These are phyloP conservation scores for Dynastes maya DNA, from an alignment of 2,888 invertebrate species.

Conservation along the genomic window DNA sequence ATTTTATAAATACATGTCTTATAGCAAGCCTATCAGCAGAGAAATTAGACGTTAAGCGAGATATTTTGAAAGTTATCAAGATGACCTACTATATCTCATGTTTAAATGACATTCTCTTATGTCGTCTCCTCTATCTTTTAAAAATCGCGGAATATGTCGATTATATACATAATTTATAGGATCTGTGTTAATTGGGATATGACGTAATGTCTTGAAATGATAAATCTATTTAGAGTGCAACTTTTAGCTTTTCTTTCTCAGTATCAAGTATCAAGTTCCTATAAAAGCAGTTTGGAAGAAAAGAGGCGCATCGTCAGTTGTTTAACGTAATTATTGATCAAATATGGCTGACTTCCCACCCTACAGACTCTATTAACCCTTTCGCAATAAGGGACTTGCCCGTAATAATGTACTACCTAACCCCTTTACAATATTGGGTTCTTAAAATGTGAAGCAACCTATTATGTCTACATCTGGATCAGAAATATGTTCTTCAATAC, in stretches of 20 bases:
- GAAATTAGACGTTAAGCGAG: background rate
- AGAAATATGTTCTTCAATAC: constrained; percentile 49
- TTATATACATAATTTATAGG: background rate
- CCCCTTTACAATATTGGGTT: constrained; percentile 67
- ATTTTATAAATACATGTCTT: background rate
- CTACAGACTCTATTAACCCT: constrained; percentile 70
- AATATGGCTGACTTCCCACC: constrained; percentile 71
- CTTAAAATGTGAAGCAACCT: constrained; percentile 66
- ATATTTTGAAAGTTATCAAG: constrained; percentile 6
- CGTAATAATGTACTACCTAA: constrained; percentile 69
- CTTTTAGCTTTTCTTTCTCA: no score
- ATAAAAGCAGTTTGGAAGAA: constrained; percentile 55
- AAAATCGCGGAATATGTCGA: background rate
- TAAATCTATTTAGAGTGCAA: no score
- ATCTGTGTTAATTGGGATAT: no score
- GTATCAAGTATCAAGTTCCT: no score
- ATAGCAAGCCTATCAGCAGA: background rate
- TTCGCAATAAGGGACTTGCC: constrained; percentile 69
- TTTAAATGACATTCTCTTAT: background rate
- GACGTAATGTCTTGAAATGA: no score
- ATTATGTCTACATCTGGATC: constrained; percentile 64
- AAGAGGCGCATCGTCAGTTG: constrained; percentile 69
- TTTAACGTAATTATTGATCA: constrained; percentile 72
- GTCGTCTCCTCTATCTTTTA: constrained; percentile 3
- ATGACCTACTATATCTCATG: background rate